Conservation (phyloP, 1,140 invertebrate species). For the Phymorhynchus buccinoides region DNA sequence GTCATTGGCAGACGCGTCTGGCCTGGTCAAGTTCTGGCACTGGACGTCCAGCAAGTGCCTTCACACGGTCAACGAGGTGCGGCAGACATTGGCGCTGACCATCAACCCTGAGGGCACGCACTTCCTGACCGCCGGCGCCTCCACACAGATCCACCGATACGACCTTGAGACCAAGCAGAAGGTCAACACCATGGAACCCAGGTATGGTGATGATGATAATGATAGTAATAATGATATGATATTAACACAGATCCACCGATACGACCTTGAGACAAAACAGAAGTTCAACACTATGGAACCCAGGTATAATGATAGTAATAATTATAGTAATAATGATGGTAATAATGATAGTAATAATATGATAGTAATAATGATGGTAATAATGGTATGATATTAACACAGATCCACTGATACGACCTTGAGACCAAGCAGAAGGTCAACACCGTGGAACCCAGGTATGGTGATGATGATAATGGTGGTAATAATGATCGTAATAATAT, state of each 20-base stretch:
- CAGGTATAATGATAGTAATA: too few species aligned
- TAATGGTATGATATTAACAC: too few species aligned
- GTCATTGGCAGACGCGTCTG: conserved; percentile 69
- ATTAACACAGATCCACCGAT: conserved; percentile 63
- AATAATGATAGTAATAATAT: too few species aligned
- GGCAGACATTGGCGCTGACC: conserved; percentile 59
- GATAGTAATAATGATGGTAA: too few species aligned
- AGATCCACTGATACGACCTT: conserved; percentile 68
- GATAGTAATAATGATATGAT: too few species aligned
- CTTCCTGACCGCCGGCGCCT: conserved; percentile 65
- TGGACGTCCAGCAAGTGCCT: conserved; percentile 67
- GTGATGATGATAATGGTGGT: too few species aligned
- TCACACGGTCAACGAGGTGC: conserved; percentile 63
- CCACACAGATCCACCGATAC: conserved; percentile 65
- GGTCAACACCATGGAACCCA: conserved; percentile 65
- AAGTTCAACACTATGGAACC: conserved; percentile 62
- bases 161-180: conserved; percentile 67
- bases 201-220: too few species aligned
- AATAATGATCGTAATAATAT: too few species aligned
- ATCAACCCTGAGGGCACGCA: conserved; percentile 61
- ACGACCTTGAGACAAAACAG: conserved; percentile 68
- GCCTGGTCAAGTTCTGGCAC: conserved; percentile 71
- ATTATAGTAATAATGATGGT: too few species aligned
- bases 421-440: conserved; percentile 64
- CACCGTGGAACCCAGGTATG: conserved; percentile 70